phyloP scores from a whole-genome alignment of 64 coral and sea anemone species.

The Dendronephthya gigantea region DNA sequence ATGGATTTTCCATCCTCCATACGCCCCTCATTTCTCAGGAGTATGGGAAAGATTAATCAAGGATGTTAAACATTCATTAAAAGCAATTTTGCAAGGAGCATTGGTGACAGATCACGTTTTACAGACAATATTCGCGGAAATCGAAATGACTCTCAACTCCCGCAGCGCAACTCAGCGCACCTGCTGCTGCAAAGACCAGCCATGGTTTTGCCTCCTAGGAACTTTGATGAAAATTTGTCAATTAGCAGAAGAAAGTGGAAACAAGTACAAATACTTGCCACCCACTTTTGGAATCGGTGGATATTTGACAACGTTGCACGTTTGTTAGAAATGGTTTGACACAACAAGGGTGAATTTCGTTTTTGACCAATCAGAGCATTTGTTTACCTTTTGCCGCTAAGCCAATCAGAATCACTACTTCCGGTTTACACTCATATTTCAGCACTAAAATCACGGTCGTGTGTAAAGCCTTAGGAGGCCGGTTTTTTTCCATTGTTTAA shows the following conservation, averaged over 20 bases:
- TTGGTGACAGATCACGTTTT: background rate
- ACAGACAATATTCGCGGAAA: background rate
- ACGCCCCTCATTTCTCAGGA: conserved; percentile 48
- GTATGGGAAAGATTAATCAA: conserved; percentile 49
- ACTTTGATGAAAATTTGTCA: background rate
- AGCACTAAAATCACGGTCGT: too few relatives aligned
- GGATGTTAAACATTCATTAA: background rate
- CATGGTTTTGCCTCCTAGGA: background rate
- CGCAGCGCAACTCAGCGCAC: background rate
- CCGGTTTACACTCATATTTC: too few relatives aligned
- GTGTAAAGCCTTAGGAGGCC: too few relatives aligned
- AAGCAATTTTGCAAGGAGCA: background rate
- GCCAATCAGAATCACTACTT: too few relatives aligned
- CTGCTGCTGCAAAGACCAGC: background rate
- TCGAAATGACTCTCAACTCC: background rate
- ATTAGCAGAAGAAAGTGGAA: background rate
- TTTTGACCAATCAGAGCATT: too few relatives aligned
- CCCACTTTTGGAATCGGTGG: conserved; percentile 30
- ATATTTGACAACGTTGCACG: conserved; percentile 13
- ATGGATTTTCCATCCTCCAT: conserved; percentile 56
- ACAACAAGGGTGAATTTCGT: too few relatives aligned
- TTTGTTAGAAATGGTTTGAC: background rate
- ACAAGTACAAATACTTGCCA: background rate
- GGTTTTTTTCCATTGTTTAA: too few relatives aligned
- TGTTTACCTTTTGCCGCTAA: too few relatives aligned